Base-by-base conservation (phyloP, 1,140 invertebrate species). In the Teleopsis dalmanni region DNA sequence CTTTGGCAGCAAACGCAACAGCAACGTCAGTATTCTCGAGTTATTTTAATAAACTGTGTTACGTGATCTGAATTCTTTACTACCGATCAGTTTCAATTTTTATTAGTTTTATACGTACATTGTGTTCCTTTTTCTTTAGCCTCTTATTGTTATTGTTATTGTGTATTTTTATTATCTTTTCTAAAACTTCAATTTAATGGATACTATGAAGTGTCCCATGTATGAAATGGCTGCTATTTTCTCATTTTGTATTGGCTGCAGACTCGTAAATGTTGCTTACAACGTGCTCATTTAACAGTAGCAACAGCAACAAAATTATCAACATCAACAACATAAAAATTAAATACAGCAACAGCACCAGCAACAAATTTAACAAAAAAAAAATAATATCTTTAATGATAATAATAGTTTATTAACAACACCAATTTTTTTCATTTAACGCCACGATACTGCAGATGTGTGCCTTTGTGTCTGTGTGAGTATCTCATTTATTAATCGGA, bases 11-110 rank as follows among this genome's bases (percentile, higher is more conserved):
- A 31, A 6, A 23, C 19, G 22, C 22, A 45, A 5, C n/a, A 14
- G 31, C 25, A 21, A 23, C 36, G 35, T 22, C 40, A 44, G 40
- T 43, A 25, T 42, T 44, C 51, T 54, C 52, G 57, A 65, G 62
- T 65, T 65, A 65, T 65, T 65, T 65, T 65, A 65, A 65, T 65
- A 65, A 65, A 65, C 62, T 65, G 62, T 58, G 57, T 58, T 52
- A 65, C 62, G 62, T 65, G 62, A 55, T 53, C 51, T 31, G 62
- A 56, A 65, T 65, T 54, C 50, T 57, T 50, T 57, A 58, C 58
- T 54, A 60, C 53, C 18, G 62, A 62, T 62, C 62, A 56, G 60
- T 65, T 65, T 62, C 62, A 65, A 43, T 14, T 27, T 27, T 11
- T 14, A 19, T 37, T 37, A 4, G n/a, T 16, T 37, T 16, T 37